Percentiles rank a stretch among this genome's conserved stretches.
Conservation (phyloP, 2,888 invertebrate genomes). For the Lasioglossum morio region DNA sequence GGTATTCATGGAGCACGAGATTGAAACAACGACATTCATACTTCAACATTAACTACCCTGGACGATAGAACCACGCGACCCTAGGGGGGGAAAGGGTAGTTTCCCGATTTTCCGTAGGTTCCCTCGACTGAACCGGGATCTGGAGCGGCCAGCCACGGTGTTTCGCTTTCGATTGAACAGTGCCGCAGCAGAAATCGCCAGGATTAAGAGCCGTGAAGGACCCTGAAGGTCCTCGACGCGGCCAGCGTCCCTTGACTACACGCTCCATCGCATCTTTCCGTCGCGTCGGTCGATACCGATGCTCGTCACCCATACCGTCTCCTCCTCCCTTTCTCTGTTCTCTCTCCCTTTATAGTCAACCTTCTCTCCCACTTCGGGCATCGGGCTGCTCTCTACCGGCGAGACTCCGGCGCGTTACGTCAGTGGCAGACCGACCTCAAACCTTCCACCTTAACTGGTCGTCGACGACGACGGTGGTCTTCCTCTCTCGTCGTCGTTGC, state of each 20-base stretch:
- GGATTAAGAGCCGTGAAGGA: constrained; percentile 43
- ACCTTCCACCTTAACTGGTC: constrained; percentile 56
- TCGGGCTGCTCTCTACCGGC: constrained; percentile 58
- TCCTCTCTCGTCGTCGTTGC: constrained; percentile 33
- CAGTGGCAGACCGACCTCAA: constrained; percentile 71
- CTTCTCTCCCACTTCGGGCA: constrained; percentile 22
- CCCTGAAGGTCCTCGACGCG: constrained; percentile 58
- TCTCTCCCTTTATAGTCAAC: constrained; percentile 38
- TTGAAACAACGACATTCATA: too few species aligned
- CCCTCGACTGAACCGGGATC: background rate
- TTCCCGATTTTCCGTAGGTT: background rate
- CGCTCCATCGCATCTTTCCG: constrained; percentile 64
- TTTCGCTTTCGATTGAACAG: background rate
- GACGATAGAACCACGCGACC: background rate
- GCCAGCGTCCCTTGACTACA: constrained; percentile 63
- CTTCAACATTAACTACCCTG: too few species aligned
- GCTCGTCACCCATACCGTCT: constrained; percentile 63
- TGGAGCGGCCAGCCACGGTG: background rate
- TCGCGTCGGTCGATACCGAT: constrained; percentile 71
- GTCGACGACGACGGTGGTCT: constrained; percentile 39
- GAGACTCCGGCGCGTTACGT: constrained; percentile 69
- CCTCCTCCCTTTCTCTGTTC: constrained; percentile 24
- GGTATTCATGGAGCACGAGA: too few species aligned
- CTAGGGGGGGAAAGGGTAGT: background rate
- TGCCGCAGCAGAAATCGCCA: constrained; percentile 41